phyloP scores from a whole-genome alignment of 1,140 invertebrate species.

The Rhagoletis pomonella region DNA sequence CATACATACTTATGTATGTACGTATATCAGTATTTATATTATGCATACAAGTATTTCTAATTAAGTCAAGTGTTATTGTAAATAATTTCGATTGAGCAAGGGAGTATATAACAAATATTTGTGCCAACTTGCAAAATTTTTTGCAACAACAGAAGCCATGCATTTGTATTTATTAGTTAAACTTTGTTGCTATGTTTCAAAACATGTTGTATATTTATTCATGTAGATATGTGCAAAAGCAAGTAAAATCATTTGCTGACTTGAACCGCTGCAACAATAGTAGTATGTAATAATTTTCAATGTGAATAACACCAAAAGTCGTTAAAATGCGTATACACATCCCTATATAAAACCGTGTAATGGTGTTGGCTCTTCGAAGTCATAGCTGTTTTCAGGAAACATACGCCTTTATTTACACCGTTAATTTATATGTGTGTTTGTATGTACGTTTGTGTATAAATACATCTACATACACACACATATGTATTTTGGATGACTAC shows the following conservation, averaged over 20 bases:
- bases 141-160: neutral
- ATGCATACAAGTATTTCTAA: too few relatives aligned
- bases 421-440: neutral
- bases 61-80: neutral
- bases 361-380: too few relatives aligned
- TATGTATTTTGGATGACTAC: neutral
- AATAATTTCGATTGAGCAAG: neutral
- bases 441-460: too few relatives aligned
- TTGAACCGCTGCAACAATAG: neutral
- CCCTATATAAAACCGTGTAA: neutral
- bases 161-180: slow-evolving; percentile 23
- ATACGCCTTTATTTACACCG: neutral
- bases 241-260: too few relatives aligned
- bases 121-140: neutral
- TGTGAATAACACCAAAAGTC: neutral
- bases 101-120: neutral
- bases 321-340: neutral
- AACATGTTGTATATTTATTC: too few relatives aligned
- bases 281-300: neutral
- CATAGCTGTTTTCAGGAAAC: neutral
- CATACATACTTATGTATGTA: too few relatives aligned
- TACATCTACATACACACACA: too few relatives aligned
- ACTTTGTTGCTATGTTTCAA: neutral
- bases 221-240: neutral
- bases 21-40: too few relatives aligned